Percentiles rank a stretch among this genome's conserved stretches.
Evolutionary conservation across 2,113 vertebrate species (phyloP).

Genomic region (Procavia capensis): DNA sequence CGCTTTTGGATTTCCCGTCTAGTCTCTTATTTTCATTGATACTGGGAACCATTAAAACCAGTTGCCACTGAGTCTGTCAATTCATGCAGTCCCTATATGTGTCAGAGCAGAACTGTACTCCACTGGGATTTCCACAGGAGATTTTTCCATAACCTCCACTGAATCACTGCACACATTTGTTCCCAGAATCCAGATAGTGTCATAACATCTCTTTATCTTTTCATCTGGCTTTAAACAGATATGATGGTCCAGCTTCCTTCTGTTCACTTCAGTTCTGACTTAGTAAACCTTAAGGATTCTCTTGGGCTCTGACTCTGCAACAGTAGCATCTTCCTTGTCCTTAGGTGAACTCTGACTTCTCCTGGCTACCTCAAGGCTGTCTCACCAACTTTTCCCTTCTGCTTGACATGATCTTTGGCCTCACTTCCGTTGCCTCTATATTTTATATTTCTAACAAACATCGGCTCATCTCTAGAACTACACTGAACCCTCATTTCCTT

Average conservation of each 20-base stretch:
- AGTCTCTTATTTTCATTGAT: not conserved
- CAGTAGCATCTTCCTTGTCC: not conserved
- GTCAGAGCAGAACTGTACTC: not conserved
- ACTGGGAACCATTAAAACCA: not conserved
- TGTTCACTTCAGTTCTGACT: not conserved
- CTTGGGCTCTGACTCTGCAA: not conserved
- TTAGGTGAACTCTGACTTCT: too few species aligned
- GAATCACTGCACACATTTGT: not conserved
- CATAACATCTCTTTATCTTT: not conserved
- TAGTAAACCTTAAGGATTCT: not conserved
- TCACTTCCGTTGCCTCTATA: not conserved
- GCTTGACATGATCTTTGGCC: not conserved
- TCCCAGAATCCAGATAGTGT: not conserved
- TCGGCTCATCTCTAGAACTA: not conserved
- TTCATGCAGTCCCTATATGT: not conserved
- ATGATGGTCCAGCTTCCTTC: not conserved
- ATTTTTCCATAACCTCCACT: not conserved
- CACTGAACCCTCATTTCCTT: not conserved
- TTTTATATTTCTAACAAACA: not conserved
- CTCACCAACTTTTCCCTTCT: not conserved
- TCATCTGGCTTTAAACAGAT: not conserved
- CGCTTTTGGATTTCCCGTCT: not conserved
- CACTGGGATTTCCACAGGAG: too few species aligned
- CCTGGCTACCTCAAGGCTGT: not conserved
- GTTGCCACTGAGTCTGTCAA: not conserved